phyloP scores from a whole-genome alignment of 2,888 invertebrate species.

The Pandemis cinnamomeana region DNA sequence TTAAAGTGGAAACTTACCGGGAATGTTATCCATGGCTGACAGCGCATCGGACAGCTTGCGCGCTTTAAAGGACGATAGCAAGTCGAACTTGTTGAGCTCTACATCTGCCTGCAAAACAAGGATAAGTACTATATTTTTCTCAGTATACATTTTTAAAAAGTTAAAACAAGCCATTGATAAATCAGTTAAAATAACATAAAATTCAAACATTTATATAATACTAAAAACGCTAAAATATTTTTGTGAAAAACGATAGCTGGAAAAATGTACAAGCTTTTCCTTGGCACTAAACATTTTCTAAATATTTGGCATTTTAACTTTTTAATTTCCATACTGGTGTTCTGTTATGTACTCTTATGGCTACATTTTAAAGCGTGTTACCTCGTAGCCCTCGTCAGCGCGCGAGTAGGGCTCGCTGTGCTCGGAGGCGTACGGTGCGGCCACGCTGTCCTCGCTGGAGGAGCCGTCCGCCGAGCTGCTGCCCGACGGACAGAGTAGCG shows the following conservation, averaged over 20 bases:
- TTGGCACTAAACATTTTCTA: no score
- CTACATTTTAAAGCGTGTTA: constrained; percentile 43
- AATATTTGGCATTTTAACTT: not conserved
- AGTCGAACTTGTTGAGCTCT: constrained; percentile 76
- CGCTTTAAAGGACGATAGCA: constrained; percentile 53
- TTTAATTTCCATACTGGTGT: not conserved
- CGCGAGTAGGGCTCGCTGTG: constrained; percentile 76
- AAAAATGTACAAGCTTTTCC: no score
- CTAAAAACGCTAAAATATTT: no score
- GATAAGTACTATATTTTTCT: no score
- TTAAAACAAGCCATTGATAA: no score
- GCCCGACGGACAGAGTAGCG: constrained; percentile 67
- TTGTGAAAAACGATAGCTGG: no score
- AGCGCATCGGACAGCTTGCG: constrained; percentile 59
- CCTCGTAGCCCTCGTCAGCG: constrained; percentile 87
- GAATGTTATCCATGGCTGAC: constrained; percentile 53
- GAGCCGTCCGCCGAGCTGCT: constrained; percentile 70
- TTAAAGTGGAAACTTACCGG: constrained; percentile 55
- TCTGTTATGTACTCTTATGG: no score
- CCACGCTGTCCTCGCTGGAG: constrained; percentile 72
- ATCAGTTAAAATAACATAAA: no score
- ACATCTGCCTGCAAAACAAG: constrained; percentile 81
- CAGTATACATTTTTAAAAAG: no score
- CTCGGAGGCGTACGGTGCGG: constrained; percentile 71
- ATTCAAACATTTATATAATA: no score